Conservation (phyloP, 2,797 vertebrate species). For the Crenichthys baileyi region DNA sequence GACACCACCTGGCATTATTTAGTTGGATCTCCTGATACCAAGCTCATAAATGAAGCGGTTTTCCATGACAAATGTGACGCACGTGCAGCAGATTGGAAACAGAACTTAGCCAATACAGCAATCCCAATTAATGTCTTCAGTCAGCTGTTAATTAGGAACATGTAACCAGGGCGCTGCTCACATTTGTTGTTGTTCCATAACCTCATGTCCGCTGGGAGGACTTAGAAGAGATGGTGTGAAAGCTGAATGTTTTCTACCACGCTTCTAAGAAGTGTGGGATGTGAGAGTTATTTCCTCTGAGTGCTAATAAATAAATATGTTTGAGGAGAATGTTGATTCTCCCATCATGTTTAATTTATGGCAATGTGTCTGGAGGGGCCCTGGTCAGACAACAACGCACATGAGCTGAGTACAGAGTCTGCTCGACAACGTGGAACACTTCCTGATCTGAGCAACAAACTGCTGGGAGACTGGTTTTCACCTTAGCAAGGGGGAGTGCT, state of each 20-base stretch:
- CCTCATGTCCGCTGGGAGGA: slow-evolving; percentile 15
- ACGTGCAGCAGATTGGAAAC: slow-evolving; percentile 14
- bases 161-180: slow-evolving; percentile 7
- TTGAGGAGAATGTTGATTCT: slow-evolving; percentile 12
- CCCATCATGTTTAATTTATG: slow-evolving; percentile 15
- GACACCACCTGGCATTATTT: slow-evolving; percentile 36
- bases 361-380: neutral
- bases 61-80: slow-evolving; percentile 21
- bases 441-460: neutral
- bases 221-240: slow-evolving; percentile 27
- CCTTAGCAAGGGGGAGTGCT: neutral
- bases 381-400: neutral
- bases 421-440: neutral
- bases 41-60: slow-evolving; percentile 25
- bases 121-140: neutral
- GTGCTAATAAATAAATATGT: slow-evolving; percentile 59
- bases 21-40: slow-evolving; percentile 6
- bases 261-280: slow-evolving; percentile 53
- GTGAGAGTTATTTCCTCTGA: slow-evolving; percentile 44
- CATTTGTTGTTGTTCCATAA: slow-evolving; percentile 4
- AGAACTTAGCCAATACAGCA: neutral
- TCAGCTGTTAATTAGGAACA: neutral
- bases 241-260: slow-evolving; percentile 8
- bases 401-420: neutral
- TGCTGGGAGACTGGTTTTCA: neutral